Evolutionary conservation across 2,797 vertebrate species (phyloP), one percentile per base, ranked within the genome.

Genomic region (Phalanger gymnotis): DNA sequence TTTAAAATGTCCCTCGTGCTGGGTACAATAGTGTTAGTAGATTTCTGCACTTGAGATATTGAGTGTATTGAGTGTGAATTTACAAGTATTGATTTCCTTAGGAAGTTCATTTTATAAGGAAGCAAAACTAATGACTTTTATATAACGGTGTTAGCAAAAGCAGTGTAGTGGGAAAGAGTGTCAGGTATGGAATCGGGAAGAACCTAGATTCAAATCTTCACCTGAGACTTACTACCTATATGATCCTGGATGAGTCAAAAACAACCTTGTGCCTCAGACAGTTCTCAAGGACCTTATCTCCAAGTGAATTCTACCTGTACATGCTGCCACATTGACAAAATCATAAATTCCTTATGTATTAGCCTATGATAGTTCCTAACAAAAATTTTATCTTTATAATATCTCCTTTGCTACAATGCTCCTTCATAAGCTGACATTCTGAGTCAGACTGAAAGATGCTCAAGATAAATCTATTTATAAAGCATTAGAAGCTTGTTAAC

Each of bases 401-500:
- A 47, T 81, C 19, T 81, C 7, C 3, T 81, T 73, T 47, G n/a
- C 73, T 81, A 47, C 34, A 81, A 81, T 47, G 40, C 73, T 81
- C 73, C 73, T 9, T 81, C 73, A 81, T 81, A 81, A 81, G 6
- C n/a, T 81, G 9, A 47, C 81, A 90, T 81, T 54, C 58, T 93
- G n/a, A 51, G 57, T 55, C 81, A 92, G 81, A 53, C 27, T 81
- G 54, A 90, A 66, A 96, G 91, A 89, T 1, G 10, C 53, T 94
- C 89, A 53, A 47, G 14, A 57, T 53, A 94, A 51, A 92, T 89
- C 53, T 81, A 54, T 96, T 90, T 96, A 54, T 92, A 81, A 92
- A 95, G 19, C 91, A 53, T 11, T 11, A 30, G 51, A 91, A 19
- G 14, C 47, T 53, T 58, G n/a, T 57, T 93, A 93, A 28, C 6